Percentiles rank a stretch among this genome's conserved stretches.
Evolutionary conservation across 2,888 invertebrate genomes (phyloP).

Genomic region (Drosophila colorata): DNA sequence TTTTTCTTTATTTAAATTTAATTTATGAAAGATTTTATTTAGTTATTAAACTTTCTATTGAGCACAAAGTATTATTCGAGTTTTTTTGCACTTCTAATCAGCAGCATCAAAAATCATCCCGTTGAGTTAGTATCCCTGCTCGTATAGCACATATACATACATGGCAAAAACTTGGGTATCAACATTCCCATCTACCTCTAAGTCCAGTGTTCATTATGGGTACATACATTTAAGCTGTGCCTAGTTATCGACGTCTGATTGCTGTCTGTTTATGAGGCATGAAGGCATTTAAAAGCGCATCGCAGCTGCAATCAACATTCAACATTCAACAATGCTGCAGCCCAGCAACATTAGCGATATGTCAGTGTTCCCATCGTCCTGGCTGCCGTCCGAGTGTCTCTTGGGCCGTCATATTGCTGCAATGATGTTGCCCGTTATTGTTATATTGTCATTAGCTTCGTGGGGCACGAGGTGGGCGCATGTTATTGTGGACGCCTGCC

Average conservation of each 20-base stretch:
- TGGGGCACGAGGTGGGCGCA: slow-evolving; percentile 1
- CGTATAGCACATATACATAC: neutral
- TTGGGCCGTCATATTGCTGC: slow-evolving; percentile 65
- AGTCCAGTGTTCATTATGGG: slow-evolving; percentile 32
- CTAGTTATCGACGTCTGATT: slow-evolving; percentile 49
- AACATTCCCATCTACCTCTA: neutral
- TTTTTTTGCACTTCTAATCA: too few species aligned
- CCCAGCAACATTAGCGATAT: slow-evolving; percentile 60
- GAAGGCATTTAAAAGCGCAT: slow-evolving; percentile 73
- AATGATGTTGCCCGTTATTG: slow-evolving; percentile 68
- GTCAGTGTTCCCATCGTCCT: slow-evolving; percentile 34
- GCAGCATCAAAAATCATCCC: too few species aligned
- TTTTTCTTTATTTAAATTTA: too few species aligned
- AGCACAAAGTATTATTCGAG: too few species aligned
- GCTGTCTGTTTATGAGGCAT: slow-evolving; percentile 66
- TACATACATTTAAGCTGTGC: slow-evolving; percentile 7
- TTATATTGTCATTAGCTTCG: slow-evolving; percentile 72
- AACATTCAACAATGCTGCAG: slow-evolving; percentile 39
- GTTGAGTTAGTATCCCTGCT: neutral
- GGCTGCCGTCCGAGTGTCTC: slow-evolving; percentile 16
- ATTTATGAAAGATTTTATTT: too few species aligned
- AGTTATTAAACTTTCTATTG: too few species aligned
- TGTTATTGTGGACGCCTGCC: neutral
- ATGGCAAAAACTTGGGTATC: neutral
- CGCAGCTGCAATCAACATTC: slow-evolving; percentile 66